Conservation (phyloP, 2,113 vertebrate species). For the Gulo gulo region DNA sequence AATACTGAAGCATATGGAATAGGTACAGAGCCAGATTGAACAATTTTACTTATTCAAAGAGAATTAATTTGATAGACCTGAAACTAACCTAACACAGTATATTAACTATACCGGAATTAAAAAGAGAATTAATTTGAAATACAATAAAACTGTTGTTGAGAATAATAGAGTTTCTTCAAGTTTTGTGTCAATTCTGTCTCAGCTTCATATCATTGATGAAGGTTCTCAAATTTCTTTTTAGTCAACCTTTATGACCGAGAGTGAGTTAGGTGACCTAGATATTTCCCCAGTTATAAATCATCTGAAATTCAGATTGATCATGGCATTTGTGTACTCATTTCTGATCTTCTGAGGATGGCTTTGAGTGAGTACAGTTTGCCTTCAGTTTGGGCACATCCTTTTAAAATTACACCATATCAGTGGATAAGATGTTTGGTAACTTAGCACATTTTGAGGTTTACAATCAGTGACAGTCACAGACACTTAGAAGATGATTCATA, state of each 20-base stretch:
- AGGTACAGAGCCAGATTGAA: not conserved
- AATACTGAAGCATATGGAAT: not conserved
- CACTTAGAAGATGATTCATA: not conserved
- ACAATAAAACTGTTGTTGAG: not conserved
- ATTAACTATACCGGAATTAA: not conserved
- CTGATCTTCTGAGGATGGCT: not conserved
- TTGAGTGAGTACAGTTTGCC: not conserved
- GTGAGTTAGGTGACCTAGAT: not conserved
- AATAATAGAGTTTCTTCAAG: not conserved
- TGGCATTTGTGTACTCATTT: not conserved
- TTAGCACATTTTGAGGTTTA: not conserved
- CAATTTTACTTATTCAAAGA: not conserved
- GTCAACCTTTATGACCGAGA: not conserved
- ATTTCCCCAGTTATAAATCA: not conserved
- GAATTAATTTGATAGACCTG: not conserved
- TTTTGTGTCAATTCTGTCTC: not conserved
- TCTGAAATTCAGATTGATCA: not conserved
- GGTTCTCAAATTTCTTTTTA: not conserved
- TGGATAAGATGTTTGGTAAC: not conserved
- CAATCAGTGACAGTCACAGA: not conserved
- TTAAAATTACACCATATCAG: not conserved
- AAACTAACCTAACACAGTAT: not conserved
- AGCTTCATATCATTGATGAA: not conserved
- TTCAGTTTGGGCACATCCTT: not conserved
- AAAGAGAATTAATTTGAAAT: not conserved